Evolutionary conservation across 1,140 invertebrate species (phyloP).

Genomic region (Drosophila punjabiensis): DNA sequence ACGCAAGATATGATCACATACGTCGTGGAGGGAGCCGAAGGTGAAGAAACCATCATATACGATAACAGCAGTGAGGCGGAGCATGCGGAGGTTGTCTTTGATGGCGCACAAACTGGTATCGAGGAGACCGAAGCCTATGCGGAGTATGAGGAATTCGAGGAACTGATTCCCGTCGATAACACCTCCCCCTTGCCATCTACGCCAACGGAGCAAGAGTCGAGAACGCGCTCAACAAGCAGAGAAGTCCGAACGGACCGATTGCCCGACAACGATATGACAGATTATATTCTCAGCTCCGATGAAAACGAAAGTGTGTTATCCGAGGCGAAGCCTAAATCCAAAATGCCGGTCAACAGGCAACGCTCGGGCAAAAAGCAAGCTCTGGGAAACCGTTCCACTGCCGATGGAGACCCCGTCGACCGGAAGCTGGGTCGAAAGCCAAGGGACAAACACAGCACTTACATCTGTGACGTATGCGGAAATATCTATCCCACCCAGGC

Average conservation of each 20-base stretch:
- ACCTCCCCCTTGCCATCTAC: neutral
- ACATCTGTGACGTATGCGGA: slow-evolving; percentile 81
- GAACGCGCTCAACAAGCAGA: slow-evolving; percentile 2
- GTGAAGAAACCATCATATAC: slow-evolving; percentile 47
- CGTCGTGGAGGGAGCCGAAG: slow-evolving; percentile 21
- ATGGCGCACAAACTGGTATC: slow-evolving; percentile 32
- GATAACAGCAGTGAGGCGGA: slow-evolving; percentile 45
- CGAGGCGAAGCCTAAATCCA: slow-evolving; percentile 1
- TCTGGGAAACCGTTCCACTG: neutral
- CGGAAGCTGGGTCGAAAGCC: slow-evolving; percentile 65
- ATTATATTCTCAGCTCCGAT: slow-evolving; percentile 48
- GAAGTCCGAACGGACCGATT: neutral
- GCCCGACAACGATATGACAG: slow-evolving; percentile 17
- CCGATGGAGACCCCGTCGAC: neutral
- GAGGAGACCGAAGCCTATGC: slow-evolving; percentile 56
- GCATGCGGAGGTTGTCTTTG: slow-evolving; percentile 32
- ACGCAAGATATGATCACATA: slow-evolving; percentile 5
- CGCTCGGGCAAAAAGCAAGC: slow-evolving; percentile 14
- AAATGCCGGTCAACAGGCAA: slow-evolving; percentile 9
- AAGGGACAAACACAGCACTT: slow-evolving; percentile 58
- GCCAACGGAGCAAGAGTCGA: neutral
- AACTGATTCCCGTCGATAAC: slow-evolving; percentile 27
- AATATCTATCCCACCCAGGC: slow-evolving; percentile 79
- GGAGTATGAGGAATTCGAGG: slow-evolving; percentile 65
- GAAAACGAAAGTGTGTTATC: slow-evolving; percentile 34